Conservation (phyloP, 2,888 invertebrate genomes). For the Globia sparganii region DNA sequence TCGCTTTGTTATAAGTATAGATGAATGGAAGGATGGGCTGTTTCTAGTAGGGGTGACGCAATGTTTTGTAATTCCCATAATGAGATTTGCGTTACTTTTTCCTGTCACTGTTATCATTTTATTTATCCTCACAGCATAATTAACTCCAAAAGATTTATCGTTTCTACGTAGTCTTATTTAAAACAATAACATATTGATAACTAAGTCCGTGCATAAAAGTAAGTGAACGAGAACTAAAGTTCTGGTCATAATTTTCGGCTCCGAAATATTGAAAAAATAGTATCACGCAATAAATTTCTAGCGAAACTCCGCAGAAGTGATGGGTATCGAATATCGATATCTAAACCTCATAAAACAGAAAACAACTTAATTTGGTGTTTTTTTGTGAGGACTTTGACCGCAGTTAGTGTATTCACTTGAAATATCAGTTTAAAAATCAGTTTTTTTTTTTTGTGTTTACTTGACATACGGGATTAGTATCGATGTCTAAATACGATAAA, state of each 20-base stretch:
- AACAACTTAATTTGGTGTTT: no score
- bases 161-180: conserved; percentile 7
- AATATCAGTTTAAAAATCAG: no score
- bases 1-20: neutral
- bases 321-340: no score
- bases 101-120: conserved; percentile 14
- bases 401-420: no score
- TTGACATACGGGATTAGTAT: no score
- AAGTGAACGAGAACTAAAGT: neutral
- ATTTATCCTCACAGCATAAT: conserved; percentile 17
- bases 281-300: no score
- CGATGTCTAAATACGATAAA: no score
- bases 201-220: neutral
- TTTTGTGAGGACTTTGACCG: no score
- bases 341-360: no score
- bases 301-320: no score
- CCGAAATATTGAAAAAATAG: neutral
- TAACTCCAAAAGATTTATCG: neutral
- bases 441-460: no score
- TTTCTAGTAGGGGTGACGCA: conserved; percentile 22
- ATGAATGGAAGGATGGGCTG: neutral
- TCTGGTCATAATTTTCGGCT: neutral
- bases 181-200: conserved; percentile 11
- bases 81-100: conserved; percentile 12
- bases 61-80: conserved; percentile 13